A percentile compares a stretch with the other conserved stretches of the same genome.
phyloP scores from a whole-genome alignment of 1,140 invertebrate species.

The Bombus terrestris region DNA sequence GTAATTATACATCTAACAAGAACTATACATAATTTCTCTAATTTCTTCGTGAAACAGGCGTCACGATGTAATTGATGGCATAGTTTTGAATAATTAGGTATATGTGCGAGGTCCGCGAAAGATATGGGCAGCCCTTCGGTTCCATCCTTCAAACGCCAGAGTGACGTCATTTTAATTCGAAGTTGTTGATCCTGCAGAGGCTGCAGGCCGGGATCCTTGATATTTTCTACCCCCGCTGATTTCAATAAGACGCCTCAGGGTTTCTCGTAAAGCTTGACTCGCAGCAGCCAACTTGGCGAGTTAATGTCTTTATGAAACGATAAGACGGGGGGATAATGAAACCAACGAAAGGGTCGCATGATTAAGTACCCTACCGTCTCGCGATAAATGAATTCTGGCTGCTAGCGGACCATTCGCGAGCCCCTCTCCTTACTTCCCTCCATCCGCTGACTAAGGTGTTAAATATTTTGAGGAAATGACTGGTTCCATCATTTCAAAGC shows the following conservation, averaged over 20 bases:
- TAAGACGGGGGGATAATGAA: slow-evolving; percentile 62
- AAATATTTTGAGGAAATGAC: slow-evolving; percentile 15
- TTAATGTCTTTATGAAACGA: slow-evolving; percentile 69
- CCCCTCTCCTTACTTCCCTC: background rate
- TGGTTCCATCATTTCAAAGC: background rate
- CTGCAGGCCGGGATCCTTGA: slow-evolving; percentile 39
- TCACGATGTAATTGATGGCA: no score
- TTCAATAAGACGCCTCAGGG: slow-evolving; percentile 62
- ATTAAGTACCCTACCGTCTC: slow-evolving; percentile 55
- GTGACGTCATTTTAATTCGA: slow-evolving; percentile 51
- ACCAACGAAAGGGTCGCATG: slow-evolving; percentile 58
- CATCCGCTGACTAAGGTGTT: background rate
- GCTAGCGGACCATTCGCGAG: background rate
- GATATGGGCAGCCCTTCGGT: background rate
- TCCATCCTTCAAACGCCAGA: slow-evolving; percentile 5
- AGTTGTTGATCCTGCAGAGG: slow-evolving; percentile 37
- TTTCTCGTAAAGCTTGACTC: slow-evolving; percentile 57
- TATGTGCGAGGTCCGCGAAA: background rate
- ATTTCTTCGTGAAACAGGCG: no score
- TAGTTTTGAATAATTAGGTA: no score
- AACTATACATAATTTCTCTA: no score
- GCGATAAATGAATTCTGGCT: slow-evolving; percentile 62
- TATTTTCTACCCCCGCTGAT: slow-evolving; percentile 57
- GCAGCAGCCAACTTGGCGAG: slow-evolving; percentile 49
- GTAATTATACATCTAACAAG: no score